These are phyloP conservation scores for Coleophora deauratella DNA, from an alignment of 2,888 invertebrate species.

Conservation along the genomic window DNA sequence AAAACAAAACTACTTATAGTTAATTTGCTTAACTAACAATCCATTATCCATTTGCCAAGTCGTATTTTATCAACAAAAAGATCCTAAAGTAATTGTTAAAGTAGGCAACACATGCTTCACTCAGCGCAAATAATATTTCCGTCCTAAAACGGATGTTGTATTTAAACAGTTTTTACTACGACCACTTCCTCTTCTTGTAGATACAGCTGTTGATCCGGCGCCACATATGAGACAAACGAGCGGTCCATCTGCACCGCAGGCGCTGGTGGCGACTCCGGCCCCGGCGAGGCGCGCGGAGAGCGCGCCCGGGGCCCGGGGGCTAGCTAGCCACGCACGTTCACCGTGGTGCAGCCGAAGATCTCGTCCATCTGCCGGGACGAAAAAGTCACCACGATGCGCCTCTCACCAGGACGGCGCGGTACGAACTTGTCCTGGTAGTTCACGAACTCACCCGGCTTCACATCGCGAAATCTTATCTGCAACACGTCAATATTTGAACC, in stretches of 20 bases:
- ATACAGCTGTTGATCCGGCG: conserved; percentile 52
- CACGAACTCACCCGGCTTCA: conserved; percentile 77
- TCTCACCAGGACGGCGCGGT: conserved; percentile 73
- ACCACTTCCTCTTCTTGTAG: conserved; percentile 61
- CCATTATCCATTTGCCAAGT: background rate
- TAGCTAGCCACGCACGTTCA: conserved; percentile 71
- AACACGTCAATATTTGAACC: conserved; percentile 7
- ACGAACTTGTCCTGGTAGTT: conserved; percentile 75
- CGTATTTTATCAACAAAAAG: conserved; percentile 4
- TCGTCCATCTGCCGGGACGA: conserved; percentile 78
- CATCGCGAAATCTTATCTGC: conserved; percentile 73
- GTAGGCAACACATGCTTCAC: conserved; percentile 17
- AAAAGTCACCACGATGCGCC: conserved; percentile 79
- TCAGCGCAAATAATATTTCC: conserved; percentile 20
- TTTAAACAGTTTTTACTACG: conserved; percentile 49
- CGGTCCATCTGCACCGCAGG: conserved; percentile 52
- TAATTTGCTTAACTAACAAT: too few species aligned
- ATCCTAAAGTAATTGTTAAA: too few species aligned
- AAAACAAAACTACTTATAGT: too few species aligned
- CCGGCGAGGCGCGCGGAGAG: conserved; percentile 51
- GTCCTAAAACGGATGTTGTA: conserved; percentile 10
- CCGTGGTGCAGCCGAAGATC: conserved; percentile 73
- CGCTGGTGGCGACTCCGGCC: conserved; percentile 46
- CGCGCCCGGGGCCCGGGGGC: conserved; percentile 56
- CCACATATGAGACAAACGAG: conserved; percentile 44